Conservation (phyloP, 1,140 invertebrate genomes). For the Holotrichia oblita region DNA sequence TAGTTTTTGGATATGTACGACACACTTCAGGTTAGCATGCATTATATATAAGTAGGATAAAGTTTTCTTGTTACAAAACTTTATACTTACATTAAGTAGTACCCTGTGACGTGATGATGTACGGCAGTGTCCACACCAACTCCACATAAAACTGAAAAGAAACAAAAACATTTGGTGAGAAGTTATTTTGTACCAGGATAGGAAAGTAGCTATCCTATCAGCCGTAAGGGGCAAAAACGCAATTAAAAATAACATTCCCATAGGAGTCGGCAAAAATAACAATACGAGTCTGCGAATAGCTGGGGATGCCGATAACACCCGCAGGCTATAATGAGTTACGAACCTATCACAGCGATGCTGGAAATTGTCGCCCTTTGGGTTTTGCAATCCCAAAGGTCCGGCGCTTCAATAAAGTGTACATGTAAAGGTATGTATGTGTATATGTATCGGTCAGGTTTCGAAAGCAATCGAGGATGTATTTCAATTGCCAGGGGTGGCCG, state of each 20-base stretch:
- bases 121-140: constrained; percentile 53
- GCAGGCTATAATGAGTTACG: not conserved
- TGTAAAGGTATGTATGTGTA: no score
- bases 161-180: not conserved
- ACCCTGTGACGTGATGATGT: constrained; percentile 50
- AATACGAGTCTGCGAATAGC: not conserved
- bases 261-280: constrained; percentile 20
- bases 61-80: not conserved
- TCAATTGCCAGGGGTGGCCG: no score
- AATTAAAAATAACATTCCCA: constrained; percentile 27
- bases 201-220: not conserved
- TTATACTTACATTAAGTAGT: constrained; percentile 55
- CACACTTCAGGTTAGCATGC: no score
- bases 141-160: constrained; percentile 52
- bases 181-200: not conserved
- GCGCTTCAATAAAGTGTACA: not conserved
- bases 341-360: not conserved
- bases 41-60: no score
- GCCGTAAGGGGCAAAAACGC: not conserved
- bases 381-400: not conserved
- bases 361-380: not conserved
- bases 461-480: no score
- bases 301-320: not conserved
- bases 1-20: no score
- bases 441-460: no score